Conservation (phyloP, 2,888 invertebrate genomes). For the Hypomecis punctinalis region DNA sequence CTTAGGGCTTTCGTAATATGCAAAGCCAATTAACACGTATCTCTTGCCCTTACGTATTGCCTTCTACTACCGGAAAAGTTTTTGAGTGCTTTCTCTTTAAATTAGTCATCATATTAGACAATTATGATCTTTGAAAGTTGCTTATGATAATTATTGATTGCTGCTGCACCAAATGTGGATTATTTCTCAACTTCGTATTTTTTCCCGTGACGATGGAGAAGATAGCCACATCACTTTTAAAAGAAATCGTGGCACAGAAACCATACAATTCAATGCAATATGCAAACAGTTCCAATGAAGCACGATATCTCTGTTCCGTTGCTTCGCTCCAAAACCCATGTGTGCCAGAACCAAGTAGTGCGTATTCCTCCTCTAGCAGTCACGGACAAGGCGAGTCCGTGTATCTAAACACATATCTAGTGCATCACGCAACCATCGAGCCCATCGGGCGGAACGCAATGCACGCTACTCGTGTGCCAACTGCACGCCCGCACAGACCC, state of each 20-base stretch:
- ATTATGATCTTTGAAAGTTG: constrained; percentile 36
- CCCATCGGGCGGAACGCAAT: constrained; percentile 71
- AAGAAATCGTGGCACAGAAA: constrained; percentile 55
- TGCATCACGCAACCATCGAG: constrained; percentile 62
- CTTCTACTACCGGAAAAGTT: constrained; percentile 17
- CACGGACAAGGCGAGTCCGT: constrained; percentile 62
- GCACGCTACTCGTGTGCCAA: constrained; percentile 65
- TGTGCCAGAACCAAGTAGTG: constrained; percentile 70
- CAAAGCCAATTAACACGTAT: constrained; percentile 32
- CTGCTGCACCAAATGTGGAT: neutral
- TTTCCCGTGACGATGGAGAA: neutral
- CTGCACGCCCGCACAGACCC: constrained; percentile 66
- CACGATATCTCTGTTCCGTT: constrained; percentile 71
- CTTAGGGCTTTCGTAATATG: constrained; percentile 32
- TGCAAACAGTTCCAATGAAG: constrained; percentile 45
- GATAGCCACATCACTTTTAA: constrained; percentile 4
- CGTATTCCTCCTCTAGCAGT: constrained; percentile 60
- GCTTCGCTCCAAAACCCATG: constrained; percentile 77
- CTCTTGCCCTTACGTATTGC: constrained; percentile 20
- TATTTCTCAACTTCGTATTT: neutral
- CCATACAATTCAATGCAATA: constrained; percentile 59
- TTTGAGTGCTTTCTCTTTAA: constrained; percentile 32
- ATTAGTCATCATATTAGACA: neutral
- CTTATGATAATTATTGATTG: neutral
- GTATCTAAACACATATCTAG: constrained; percentile 52